Evolutionary conservation across 2,797 vertebrate species (phyloP).

Genomic region (Sparidentex hasta): DNA sequence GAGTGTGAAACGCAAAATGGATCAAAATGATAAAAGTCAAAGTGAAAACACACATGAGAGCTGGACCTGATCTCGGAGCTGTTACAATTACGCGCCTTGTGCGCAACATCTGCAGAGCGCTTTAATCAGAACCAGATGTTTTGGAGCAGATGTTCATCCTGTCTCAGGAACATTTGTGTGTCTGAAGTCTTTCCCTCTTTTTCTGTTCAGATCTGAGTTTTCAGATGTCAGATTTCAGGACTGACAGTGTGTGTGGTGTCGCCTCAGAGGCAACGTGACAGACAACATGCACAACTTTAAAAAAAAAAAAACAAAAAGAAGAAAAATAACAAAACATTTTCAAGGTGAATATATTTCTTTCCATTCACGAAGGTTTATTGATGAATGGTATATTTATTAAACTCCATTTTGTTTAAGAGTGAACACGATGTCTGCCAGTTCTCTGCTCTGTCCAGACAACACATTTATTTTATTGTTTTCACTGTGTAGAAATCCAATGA

Average conservation of each 20-base stretch:
- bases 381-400: conserved; percentile 62
- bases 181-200: not conserved
- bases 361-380: conserved; percentile 77
- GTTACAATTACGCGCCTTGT: conserved; percentile 25
- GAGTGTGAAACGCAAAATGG: not conserved
- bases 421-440: conserved; percentile 80
- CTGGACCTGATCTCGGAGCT: not conserved
- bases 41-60: not conserved
- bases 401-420: conserved; percentile 80
- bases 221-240: conserved; percentile 8
- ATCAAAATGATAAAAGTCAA: not conserved
- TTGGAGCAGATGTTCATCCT: conserved; percentile 23
- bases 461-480: conserved; percentile 26
- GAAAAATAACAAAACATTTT: conserved; percentile 60
- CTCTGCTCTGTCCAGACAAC: conserved; percentile 40
- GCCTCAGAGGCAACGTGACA: conserved; percentile 43
- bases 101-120: conserved; percentile 32
- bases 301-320: conserved; percentile 45
- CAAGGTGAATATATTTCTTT: conserved; percentile 65
- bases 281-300: conserved; percentile 50
- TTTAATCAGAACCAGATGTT: conserved; percentile 26
- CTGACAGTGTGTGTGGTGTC: conserved; percentile 7
- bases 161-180: not conserved
- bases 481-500: conserved; percentile 38
- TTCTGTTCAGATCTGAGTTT: conserved; percentile 8